A percentile compares a stretch with the other conserved stretches of the same genome.
Conservation (phyloP, 2,888 invertebrate genomes). For the Bellardia bayeri region DNA sequence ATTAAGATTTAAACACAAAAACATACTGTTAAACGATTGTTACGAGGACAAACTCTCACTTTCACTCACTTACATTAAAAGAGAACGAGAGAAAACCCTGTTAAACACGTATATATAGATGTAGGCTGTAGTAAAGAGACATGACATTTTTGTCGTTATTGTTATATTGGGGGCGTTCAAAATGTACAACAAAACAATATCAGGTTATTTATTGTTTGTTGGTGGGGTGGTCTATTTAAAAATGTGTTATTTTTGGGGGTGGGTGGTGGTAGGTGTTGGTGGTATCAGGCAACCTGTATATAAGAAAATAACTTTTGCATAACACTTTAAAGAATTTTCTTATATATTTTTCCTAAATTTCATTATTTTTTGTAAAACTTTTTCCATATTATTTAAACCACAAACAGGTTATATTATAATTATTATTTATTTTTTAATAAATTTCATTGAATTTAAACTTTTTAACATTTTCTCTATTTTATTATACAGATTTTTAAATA, state of each 20-base stretch:
- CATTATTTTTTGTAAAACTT: constrained; percentile 18
- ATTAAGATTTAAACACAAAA: neutral
- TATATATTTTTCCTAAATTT: constrained; percentile 7
- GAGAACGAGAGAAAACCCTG: neutral
- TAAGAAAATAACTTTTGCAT: constrained; percentile 62
- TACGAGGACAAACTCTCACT: neutral
- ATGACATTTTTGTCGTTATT: neutral
- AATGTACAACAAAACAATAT: constrained; percentile 34
- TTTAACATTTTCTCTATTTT: constrained; percentile 29
- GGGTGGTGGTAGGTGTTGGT: constrained; percentile 17
- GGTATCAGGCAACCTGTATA: constrained; percentile 20
- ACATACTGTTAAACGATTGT: neutral
- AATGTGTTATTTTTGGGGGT: constrained; percentile 7
- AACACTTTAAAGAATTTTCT: constrained; percentile 58
- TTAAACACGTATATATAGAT: constrained; percentile 4
- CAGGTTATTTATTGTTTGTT: constrained; percentile 7
- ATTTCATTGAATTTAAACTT: neutral
- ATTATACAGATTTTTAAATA: constrained; percentile 44
- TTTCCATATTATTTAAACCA: neutral
- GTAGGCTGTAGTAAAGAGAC: constrained; percentile 15
- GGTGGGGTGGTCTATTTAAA: constrained; percentile 2
- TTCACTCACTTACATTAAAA: neutral
- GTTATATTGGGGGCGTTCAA: constrained; percentile 12
- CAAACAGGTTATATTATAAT: neutral
- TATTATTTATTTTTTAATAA: neutral